phyloP scores from a whole-genome alignment of 2,888 invertebrate genomes.

The Dermolepida albohirtum region DNA sequence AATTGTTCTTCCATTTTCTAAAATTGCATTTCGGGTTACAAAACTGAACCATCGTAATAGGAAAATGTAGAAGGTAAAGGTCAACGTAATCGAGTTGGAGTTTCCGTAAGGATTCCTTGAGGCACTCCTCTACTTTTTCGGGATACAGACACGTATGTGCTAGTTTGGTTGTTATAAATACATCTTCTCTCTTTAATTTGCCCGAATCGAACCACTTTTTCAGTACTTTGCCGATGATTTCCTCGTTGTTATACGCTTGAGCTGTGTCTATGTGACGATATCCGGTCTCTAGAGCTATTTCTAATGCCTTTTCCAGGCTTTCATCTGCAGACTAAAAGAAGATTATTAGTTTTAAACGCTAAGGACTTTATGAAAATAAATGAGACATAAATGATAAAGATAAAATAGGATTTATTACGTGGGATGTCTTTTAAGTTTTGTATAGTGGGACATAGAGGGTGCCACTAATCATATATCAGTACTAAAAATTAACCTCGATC shows the following conservation, averaged over 20 bases:
- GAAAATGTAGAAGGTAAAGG: slow-evolving; percentile 83
- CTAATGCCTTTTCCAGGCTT: slow-evolving; percentile 76
- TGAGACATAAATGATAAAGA: no score
- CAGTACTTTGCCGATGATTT: slow-evolving; percentile 59
- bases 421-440: no score
- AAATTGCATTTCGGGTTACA: not conserved
- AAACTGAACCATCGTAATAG: slow-evolving; percentile 57
- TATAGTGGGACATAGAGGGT: no score
- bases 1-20: slow-evolving; percentile 28
- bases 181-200: slow-evolving; percentile 73
- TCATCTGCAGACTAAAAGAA: slow-evolving; percentile 72
- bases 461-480: no score
- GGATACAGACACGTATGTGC: slow-evolving; percentile 73
- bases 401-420: no score
- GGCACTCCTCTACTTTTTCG: slow-evolving; percentile 72
- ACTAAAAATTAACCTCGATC: no score
- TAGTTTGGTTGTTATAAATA: slow-evolving; percentile 86
- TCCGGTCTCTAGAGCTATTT: slow-evolving; percentile 78
- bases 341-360: no score
- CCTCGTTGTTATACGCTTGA: slow-evolving; percentile 81
- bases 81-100: slow-evolving; percentile 84
- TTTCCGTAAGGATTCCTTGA: slow-evolving; percentile 75
- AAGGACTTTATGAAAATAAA: no score
- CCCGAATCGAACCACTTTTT: slow-evolving; percentile 77
- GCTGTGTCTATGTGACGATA: slow-evolving; percentile 89